Percentiles rank a stretch among this genome's conserved stretches.
phyloP scores from a whole-genome alignment of 1,140 invertebrate species.

The Caerostris extrusa region DNA sequence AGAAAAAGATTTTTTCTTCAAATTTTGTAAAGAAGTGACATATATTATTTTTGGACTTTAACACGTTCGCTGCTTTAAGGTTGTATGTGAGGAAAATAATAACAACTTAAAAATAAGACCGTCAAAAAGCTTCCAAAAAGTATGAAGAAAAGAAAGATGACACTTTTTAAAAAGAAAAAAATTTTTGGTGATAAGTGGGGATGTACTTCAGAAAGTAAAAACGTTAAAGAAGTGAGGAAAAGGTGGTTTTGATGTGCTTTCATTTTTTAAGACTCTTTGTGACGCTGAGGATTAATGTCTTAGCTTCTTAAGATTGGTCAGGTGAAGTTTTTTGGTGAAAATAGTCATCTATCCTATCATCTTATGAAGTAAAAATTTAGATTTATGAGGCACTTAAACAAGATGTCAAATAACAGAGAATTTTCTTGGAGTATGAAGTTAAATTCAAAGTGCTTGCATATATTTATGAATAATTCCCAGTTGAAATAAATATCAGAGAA shows the following conservation, averaged over 20 bases:
- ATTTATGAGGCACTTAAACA: neutral
- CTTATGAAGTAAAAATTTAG: neutral
- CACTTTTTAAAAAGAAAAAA: neutral
- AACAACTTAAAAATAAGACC: constrained; percentile 14
- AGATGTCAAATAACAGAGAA: neutral
- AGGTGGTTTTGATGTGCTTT: neutral
- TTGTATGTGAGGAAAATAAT: neutral
- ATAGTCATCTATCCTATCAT: neutral
- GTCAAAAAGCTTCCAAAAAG: neutral
- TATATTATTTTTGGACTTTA: neutral
- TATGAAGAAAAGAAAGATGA: neutral
- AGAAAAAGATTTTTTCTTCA: neutral
- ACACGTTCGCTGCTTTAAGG: neutral
- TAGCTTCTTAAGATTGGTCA: neutral
- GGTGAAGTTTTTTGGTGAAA: neutral
- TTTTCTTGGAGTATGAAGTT: neutral
- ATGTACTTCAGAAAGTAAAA: neutral
- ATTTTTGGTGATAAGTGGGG: neutral
- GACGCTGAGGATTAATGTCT: neutral
- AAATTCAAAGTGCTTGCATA: no score
- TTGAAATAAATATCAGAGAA: no score
- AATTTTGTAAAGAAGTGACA: neutral
- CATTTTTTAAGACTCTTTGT: neutral
- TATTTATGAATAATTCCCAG: no score
- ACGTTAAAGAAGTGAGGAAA: neutral